Conservation (phyloP, 2,113 vertebrate species). For the Cebidichthys violaceus region DNA sequence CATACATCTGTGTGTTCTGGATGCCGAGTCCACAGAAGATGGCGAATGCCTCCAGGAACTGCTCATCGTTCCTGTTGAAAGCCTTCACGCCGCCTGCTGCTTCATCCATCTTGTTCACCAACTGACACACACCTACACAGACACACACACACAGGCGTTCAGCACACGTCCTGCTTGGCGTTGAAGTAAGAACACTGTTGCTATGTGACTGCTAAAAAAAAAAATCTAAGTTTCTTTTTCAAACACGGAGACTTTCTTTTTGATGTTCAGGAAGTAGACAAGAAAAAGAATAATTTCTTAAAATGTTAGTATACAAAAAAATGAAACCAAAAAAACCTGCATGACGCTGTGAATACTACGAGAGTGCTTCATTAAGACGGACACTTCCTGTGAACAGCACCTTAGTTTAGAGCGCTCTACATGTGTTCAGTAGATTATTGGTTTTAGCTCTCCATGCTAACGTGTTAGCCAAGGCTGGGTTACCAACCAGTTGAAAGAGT, state of each 20-base stretch:
- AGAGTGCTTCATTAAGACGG: neutral
- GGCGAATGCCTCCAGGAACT: slow-evolving; percentile 97
- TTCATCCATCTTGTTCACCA: slow-evolving; percentile 97
- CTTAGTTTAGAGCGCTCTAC: no score
- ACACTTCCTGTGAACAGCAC: no score
- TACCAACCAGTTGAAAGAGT: no score
- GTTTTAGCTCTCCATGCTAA: no score
- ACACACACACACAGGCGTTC: neutral
- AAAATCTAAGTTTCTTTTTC: neutral
- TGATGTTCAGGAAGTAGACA: neutral
- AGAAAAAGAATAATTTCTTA: neutral
- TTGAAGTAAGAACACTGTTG: neutral
- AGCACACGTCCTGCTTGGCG: neutral
- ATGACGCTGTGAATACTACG: no score
- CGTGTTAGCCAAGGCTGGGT: no score
- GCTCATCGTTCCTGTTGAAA: slow-evolving; percentile 97
- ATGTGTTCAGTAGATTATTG: no score
- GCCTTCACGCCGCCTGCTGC: slow-evolving; percentile 87
- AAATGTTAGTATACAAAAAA: neutral
- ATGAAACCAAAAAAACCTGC: no score
- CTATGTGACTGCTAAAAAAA: neutral
- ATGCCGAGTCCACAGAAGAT: slow-evolving; percentile 98
- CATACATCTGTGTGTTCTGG: slow-evolving; percentile 99
- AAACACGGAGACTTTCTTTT: neutral
- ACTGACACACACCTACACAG: slow-evolving; percentile 92